A percentile compares a stretch with the other conserved stretches of the same genome.
phyloP scores from a whole-genome alignment of 2,113 vertebrate genomes.

The Centropristis striata region DNA sequence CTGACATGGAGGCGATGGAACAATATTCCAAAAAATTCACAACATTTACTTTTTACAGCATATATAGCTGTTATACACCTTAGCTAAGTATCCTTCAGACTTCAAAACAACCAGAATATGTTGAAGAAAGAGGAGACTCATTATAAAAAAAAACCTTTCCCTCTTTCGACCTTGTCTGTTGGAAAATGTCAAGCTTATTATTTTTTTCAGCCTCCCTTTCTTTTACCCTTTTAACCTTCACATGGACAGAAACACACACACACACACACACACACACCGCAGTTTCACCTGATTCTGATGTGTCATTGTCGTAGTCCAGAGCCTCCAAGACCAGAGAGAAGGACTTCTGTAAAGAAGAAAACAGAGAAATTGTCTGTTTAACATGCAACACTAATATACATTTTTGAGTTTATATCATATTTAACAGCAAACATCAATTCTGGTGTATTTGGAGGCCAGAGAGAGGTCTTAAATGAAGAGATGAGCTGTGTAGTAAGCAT shows the following conservation, averaged over 20 bases:
- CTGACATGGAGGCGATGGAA: background rate
- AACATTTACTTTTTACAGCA: background rate
- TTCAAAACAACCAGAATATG: background rate
- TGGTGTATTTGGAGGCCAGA: background rate
- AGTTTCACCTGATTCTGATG: conserved; percentile 78
- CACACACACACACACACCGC: conserved; percentile 2
- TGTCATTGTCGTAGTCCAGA: conserved; percentile 82
- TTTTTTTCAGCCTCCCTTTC: too few relatives aligned
- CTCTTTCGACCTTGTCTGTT: too few relatives aligned
- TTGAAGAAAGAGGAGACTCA: background rate
- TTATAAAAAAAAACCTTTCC: background rate
- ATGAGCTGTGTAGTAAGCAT: background rate
- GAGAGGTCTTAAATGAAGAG: background rate
- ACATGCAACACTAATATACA: background rate
- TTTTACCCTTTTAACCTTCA: background rate
- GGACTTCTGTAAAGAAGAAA: conserved; percentile 79
- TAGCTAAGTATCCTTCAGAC: background rate
- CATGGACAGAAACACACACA: background rate
- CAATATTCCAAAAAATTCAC: background rate
- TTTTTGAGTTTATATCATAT: background rate
- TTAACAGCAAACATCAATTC: background rate
- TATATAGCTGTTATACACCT: background rate
- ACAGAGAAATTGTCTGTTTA: conserved; percentile 7
- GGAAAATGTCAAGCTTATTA: too few relatives aligned
- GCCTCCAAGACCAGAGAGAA: conserved; percentile 87